Base-by-base conservation (phyloP, 1,140 invertebrate species). In the Magallana angulata region DNA sequence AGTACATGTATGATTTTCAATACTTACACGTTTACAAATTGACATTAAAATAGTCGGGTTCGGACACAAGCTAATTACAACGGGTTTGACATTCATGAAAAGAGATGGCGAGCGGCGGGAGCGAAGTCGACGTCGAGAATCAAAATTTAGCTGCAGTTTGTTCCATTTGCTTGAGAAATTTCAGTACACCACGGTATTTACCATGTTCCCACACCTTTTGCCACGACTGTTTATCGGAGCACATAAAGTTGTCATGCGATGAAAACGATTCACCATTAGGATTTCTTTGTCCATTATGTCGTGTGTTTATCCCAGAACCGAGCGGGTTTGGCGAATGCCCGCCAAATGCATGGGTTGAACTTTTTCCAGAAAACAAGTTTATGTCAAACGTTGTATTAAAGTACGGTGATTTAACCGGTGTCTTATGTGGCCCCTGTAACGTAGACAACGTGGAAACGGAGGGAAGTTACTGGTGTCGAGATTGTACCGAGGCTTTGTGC, bases 201-300 rank as follows among this genome's bases (percentile, higher is more conserved):
- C 68, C 68, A 4, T 76, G 68, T 76, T 76, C 18, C 5, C 68
- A 76, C 68, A 30, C 68, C 0, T 76, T 76, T 30, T 76, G 68
- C 24, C 18, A 76, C 9, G 24, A 24, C 24, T 76, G 68, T 76
- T 76, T 76, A 76, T 36, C 68, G 14, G 24, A 18, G 24, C 24
- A 76, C 24, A 76, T 76, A 0, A 24, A 76, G 8, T 76, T 30
- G 8, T 76, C 24, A 76, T 76, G 68, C 36, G 24, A 18, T 12
- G 24, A 5, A 5, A 11, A 30, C 1, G 24, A 76, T 76, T 30
- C 68, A 30, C 30, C 68, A 36, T 12, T 76, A 30, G 68, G 68
- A 76, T 76, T 76, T 76, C 11, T 30, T 30, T 76, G 68, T 24
- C 68, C 68, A 12, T 30, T 76, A 9, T 76, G 68, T 76, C 18